Conservation (phyloP, 2,888 invertebrate genomes). For the Andrena dorsata region DNA sequence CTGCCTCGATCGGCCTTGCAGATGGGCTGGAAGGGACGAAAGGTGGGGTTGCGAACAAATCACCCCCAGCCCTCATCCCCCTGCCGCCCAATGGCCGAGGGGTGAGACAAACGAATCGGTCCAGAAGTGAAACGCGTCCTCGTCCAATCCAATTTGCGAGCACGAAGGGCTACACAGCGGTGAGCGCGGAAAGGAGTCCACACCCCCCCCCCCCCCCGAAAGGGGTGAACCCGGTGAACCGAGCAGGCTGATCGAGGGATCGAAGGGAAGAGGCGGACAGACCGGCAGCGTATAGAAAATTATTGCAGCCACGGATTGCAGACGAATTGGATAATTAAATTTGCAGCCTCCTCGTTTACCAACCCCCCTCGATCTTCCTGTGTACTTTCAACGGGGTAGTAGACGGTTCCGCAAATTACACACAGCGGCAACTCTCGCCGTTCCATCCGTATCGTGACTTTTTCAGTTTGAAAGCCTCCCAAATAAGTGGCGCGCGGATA, state of each 20-base stretch:
- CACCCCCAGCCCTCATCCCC: slow-evolving; percentile 10
- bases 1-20: slow-evolving; percentile 47
- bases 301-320: slow-evolving; percentile 75
- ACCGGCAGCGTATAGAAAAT: slow-evolving; percentile 68
- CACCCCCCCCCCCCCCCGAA: neutral
- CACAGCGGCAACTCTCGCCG: neutral
- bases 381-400: slow-evolving; percentile 2
- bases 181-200: slow-evolving; percentile 24
- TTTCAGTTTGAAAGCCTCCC: too few relatives aligned
- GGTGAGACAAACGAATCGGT: slow-evolving; percentile 46
- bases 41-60: slow-evolving; percentile 48
- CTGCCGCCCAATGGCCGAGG: slow-evolving; percentile 14
- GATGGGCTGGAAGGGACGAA: slow-evolving; percentile 34
- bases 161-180: slow-evolving; percentile 25
- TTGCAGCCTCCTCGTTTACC: slow-evolving; percentile 67
- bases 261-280: slow-evolving; percentile 34
- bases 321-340: slow-evolving; percentile 77
- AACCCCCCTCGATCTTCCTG: slow-evolving; percentile 52
- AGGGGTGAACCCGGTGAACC: slow-evolving; percentile 31
- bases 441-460: neutral
- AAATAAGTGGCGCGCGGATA: too few relatives aligned
- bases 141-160: slow-evolving; percentile 68
- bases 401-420: slow-evolving; percentile 14
- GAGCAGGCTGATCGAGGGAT: slow-evolving; percentile 35
- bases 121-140: slow-evolving; percentile 52